Base-by-base conservation (phyloP, 2,888 invertebrate species). In the Amiota mariae region DNA sequence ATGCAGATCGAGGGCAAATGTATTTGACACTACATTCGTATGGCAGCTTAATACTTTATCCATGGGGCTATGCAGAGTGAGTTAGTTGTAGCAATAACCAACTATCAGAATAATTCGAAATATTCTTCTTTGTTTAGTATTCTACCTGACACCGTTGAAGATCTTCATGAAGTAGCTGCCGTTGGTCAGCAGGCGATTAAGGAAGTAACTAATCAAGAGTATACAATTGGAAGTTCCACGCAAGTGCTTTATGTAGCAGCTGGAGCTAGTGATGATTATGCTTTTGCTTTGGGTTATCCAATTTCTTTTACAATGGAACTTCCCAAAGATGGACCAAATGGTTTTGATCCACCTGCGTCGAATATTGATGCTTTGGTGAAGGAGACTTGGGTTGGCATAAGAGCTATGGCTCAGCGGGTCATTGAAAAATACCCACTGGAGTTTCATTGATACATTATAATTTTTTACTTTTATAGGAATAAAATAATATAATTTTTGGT, bases 241-340 rank as follows among this genome's bases (percentile, higher is more conserved):
- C 71, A 77, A 1, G 73, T 84, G 1, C 88, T 90, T 72, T 92
- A 93, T 77, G 83, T 88, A 0, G 91, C 92, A 0, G 82, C 88
- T 36, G 94, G 94, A 0, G 92, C 92, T 9, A 91, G 93, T 76
- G 85, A 93, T 81, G 94, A 94, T 80, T 94, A 92, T 87, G 92
- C 92, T 2, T 92, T 92, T 85, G 91, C 75, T 72, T 76, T 76
- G 1, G 85, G 82, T 0, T 85, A 77, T 57, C 79, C 81, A 12
- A 84, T 82, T 66, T 78, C 85, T 6, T 80, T 83, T 9, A 93
- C 93, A 1, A 90, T 92, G 78, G 94, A 94, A 84, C 82, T 94
- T 67, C 93, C 94, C 0, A 92, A 91, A 47, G 91, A 93, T 12
- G 75, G 80, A 0, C 8, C 8, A 0, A 81, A 83, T 3, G 81